A percentile compares a stretch with the other conserved stretches of the same genome.
Conservation (phyloP, 2,888 invertebrate species). For the Craniophora ligustri region DNA sequence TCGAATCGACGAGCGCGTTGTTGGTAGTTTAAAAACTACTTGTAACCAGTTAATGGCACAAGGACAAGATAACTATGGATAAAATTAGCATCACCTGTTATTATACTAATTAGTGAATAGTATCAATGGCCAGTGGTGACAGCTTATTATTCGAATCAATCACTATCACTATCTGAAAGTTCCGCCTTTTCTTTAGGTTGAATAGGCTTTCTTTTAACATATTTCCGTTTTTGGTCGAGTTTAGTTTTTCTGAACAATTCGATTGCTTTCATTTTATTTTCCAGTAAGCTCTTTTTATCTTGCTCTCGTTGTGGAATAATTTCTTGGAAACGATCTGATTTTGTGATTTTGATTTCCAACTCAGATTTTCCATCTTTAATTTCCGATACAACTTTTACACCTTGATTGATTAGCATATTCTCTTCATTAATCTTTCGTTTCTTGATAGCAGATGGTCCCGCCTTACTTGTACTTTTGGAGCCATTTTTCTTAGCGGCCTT, state of each 20-base stretch:
- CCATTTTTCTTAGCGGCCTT: slow-evolving; percentile 54
- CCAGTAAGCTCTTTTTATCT: slow-evolving; percentile 89
- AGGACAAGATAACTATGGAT: too few species aligned
- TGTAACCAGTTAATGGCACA: too few species aligned
- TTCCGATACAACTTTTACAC: slow-evolving; percentile 70
- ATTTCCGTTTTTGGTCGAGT: slow-evolving; percentile 87
- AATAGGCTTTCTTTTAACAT: slow-evolving; percentile 77
- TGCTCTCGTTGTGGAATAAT: slow-evolving; percentile 93
- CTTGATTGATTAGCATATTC: slow-evolving; percentile 61
- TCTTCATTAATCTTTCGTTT: slow-evolving; percentile 60
- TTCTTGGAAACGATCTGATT: slow-evolving; percentile 83
- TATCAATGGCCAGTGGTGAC: too few species aligned
- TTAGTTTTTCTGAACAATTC: slow-evolving; percentile 91
- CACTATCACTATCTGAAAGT: slow-evolving; percentile 91
- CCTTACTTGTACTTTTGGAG: slow-evolving; percentile 51
- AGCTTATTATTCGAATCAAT: slow-evolving; percentile 66
- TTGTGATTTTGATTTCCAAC: slow-evolving; percentile 74
- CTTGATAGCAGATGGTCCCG: slow-evolving; percentile 65
- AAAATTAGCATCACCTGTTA: too few species aligned
- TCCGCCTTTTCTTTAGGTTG: slow-evolving; percentile 89
- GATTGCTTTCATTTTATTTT: slow-evolving; percentile 93
- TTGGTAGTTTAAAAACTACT: too few species aligned
- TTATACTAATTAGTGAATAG: too few species aligned
- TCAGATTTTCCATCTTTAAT: slow-evolving; percentile 61
- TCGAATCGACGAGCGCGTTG: too few species aligned